Percentiles rank a stretch among this genome's conserved stretches.
Conservation (phyloP, 2,113 vertebrate genomes). For the Mungos mungo region DNA sequence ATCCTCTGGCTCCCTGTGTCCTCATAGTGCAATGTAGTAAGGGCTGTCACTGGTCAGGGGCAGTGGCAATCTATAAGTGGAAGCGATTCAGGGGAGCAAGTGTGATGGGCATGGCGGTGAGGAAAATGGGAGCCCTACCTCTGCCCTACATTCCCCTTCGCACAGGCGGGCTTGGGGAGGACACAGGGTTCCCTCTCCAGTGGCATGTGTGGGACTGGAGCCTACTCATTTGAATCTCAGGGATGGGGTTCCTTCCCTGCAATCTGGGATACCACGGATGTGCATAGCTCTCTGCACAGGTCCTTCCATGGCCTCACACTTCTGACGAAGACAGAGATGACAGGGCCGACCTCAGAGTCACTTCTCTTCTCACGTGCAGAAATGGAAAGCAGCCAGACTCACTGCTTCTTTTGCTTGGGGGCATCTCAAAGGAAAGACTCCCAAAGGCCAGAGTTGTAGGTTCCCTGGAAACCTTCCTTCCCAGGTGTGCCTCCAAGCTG, state of each 20-base stretch:
- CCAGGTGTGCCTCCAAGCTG: not conserved
- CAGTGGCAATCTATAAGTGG: not conserved
- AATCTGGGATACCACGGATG: accelerated
- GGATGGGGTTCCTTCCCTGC: not conserved
- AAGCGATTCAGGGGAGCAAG: not conserved
- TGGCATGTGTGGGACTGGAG: not conserved
- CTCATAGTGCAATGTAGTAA: accelerated
- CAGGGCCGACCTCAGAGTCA: not conserved
- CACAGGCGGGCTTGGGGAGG: not conserved
- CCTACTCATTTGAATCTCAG: not conserved
- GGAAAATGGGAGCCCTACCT: not conserved
- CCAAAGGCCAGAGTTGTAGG: too few species aligned
- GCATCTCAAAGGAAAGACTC: not conserved
- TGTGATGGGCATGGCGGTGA: not conserved
- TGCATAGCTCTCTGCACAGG: too few species aligned
- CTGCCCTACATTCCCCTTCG: accelerated
- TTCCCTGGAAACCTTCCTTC: not conserved
- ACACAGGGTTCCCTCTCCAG: not conserved
- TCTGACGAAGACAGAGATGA: not conserved
- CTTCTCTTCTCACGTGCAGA: not conserved
- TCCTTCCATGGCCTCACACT: not conserved
- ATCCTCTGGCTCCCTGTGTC: not conserved
- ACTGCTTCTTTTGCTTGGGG: not conserved
- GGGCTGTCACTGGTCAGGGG: not conserved
- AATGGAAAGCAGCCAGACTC: not conserved